Evolutionary conservation across 23 tunicate species (phyloP), one percentile per base, ranked within the genome.

Genomic region (Styela clava): DNA sequence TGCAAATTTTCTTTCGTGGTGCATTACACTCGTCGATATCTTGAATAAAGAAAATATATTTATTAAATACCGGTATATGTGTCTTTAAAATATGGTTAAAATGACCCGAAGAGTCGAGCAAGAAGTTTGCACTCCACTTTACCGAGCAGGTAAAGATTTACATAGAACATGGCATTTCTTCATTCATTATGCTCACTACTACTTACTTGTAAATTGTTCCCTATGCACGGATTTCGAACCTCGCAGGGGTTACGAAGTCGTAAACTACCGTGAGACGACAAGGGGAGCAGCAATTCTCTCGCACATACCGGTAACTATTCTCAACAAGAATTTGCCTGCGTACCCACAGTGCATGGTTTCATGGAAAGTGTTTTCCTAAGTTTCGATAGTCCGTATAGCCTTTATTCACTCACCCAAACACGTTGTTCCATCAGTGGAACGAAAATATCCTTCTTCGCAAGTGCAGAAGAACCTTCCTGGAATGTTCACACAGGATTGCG

Each of bases 1-100:
- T 65, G 3, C 71, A 52, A 33, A 44, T 28, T 2, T 20, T 33
- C 1, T 35, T 70, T 21, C 62, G 0, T 19, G 33, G 21, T 64
- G 31, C 73, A 65, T 35, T 64, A 70, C 84, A 79, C 32, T 79
- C 84, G 68, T 79, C 62, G 2, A 79, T 67, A 33, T 79, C 84
- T 64, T 44, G 56, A 44, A 44, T 5, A 44, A 44, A n/a, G n/a
- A n/a, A n/a, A n/a, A n/a, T 23, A n/a, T 22, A 19, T 16, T 22
- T 61, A 19, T 19, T 19, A 19, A 16, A n/a, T 69, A 24, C n/a
- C 19, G 21, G 24, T 22, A 25, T 25, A 24, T 0, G 0, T 20
- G 32, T 22, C 24, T 0, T 0, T 69, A 19, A 22, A 22, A 69
- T 24, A 28, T 22, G 24, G 21, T n/a, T n/a, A n/a, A n/a, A n/a